These are phyloP conservation scores for Urocitellus parryii DNA, from an alignment of 2,113 vertebrate species.

Conservation along the genomic window DNA sequence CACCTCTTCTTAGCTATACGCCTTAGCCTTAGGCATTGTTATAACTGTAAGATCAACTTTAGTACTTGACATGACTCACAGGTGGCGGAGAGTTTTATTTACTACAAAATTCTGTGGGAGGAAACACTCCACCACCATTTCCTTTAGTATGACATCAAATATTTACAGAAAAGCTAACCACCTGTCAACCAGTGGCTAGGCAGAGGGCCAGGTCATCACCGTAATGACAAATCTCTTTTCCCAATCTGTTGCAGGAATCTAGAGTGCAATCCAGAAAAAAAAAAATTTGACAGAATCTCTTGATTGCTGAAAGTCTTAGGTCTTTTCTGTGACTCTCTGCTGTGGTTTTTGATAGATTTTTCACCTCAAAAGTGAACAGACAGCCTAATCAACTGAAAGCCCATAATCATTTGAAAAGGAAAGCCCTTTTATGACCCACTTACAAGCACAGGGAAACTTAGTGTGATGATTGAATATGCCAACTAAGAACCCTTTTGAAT, in stretches of 20 bases:
- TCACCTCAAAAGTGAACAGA: background rate
- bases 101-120: background rate
- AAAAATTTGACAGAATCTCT: background rate
- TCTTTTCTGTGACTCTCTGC: background rate
- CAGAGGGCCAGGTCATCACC: background rate
- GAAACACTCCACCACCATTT: background rate
- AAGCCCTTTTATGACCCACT: accelerated
- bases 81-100: background rate
- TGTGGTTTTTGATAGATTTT: background rate
- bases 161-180: background rate
- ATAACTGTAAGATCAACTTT: background rate
- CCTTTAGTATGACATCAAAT: background rate
- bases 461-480: background rate
- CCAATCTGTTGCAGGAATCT: background rate
- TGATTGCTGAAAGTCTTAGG: background rate
- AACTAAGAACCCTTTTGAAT: background rate
- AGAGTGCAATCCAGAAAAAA: background rate
- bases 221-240: background rate
- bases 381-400: background rate
- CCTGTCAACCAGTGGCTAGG: background rate
- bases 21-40: background rate
- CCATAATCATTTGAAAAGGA: background rate
- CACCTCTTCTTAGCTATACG: background rate
- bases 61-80: background rate
- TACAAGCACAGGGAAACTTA: accelerated